Base-by-base conservation (phyloP, 2,888 invertebrate genomes). In the Lycaena phlaeas region DNA sequence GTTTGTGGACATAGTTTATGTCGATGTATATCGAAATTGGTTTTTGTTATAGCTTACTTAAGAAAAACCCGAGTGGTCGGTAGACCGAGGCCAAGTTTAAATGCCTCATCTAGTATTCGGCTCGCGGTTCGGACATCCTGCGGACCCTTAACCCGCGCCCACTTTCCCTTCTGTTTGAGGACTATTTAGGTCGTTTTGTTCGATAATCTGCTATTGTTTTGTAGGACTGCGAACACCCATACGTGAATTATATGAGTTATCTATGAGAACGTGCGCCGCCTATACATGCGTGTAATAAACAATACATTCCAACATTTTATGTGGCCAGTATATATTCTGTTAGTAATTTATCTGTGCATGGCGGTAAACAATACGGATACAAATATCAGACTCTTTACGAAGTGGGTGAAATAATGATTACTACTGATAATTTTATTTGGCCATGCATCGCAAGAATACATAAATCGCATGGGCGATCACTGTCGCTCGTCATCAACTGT, bases 141-240 rank as follows among this genome's bases (percentile, higher is more conserved):
- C 61, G 71, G 68, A 65, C 78, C 74, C 72, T 74, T 73, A 76
- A 71, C 77, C 77, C 78, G 69, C 68, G 74, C 68, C 75, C 66
- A 70, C 66, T 76, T 76, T 71, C 75, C 29, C 25, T 71, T 61
- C 68, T 69, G 72, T 72, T 68, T 63, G 60, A 68, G 63, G 68
- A 75, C 77, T 79, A 77, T 81, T 78, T 79, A 76, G 75, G 78
- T 78, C 76, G 74, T 81, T 81, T 76, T 69, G 73, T 76, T 78
- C 78, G 77, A 82, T 84, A 84, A 82, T 82, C 76, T 74, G 73
- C 75, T 72, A 77, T 84, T 79, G 82, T 79, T 79, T 78, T 66
- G 73, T 64, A 57, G 68, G 70, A 65, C 64, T 64, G 61, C 67
- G 68, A 61, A 67, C 70, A 61, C 69, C 71, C 75, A 72, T 71